A percentile compares a stretch with the other conserved stretches of the same genome.
These are phyloP conservation scores for Danaus plexippus DNA, from an alignment of 1,140 invertebrate genomes.

Conservation along the genomic window DNA sequence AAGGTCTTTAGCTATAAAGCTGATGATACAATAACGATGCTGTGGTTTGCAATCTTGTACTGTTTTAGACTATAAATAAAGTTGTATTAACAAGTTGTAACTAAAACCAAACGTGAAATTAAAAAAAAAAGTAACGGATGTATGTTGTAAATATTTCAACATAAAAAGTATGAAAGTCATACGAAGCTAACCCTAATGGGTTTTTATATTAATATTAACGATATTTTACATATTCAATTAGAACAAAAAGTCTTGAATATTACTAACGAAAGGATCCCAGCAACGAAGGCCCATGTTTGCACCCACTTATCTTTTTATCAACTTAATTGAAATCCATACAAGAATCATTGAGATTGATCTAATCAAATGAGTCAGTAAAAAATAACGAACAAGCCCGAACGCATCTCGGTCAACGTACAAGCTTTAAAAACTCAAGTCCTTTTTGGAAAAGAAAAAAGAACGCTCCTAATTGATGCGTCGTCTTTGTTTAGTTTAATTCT, in stretches of 20 bases:
- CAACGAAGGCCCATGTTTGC: slow-evolving; percentile 49
- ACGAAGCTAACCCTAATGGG: too few species aligned
- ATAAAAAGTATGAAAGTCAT: too few species aligned
- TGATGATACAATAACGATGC: slow-evolving; percentile 25
- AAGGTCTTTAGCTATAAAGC: slow-evolving; percentile 21
- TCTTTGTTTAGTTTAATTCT: slow-evolving; percentile 72
- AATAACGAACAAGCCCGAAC: slow-evolving; percentile 52
- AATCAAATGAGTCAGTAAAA: slow-evolving; percentile 65
- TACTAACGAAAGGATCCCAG: background rate
- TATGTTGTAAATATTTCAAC: too few species aligned
- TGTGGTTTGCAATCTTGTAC: slow-evolving; percentile 16
- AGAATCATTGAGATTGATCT: slow-evolving; percentile 66
- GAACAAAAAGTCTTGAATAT: too few species aligned
- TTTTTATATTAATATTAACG: too few species aligned
- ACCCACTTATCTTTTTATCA: slow-evolving; percentile 60
- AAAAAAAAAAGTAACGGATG: slow-evolving; percentile 7
- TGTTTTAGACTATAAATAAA: slow-evolving; percentile 21
- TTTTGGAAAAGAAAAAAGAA: slow-evolving; percentile 56
- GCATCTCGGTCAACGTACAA: slow-evolving; percentile 60
- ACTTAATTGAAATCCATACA: slow-evolving; percentile 67
- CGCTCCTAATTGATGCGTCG: slow-evolving; percentile 68
- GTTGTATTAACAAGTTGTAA: slow-evolving; percentile 21
- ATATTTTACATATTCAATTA: too few species aligned
- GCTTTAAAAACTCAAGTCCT: slow-evolving; percentile 63
- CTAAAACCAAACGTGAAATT: slow-evolving; percentile 14